Percentiles rank a stretch among this genome's conserved stretches.
Evolutionary conservation across 2,797 vertebrate species (phyloP).

Genomic region (Paramormyrops hopkinsi): DNA sequence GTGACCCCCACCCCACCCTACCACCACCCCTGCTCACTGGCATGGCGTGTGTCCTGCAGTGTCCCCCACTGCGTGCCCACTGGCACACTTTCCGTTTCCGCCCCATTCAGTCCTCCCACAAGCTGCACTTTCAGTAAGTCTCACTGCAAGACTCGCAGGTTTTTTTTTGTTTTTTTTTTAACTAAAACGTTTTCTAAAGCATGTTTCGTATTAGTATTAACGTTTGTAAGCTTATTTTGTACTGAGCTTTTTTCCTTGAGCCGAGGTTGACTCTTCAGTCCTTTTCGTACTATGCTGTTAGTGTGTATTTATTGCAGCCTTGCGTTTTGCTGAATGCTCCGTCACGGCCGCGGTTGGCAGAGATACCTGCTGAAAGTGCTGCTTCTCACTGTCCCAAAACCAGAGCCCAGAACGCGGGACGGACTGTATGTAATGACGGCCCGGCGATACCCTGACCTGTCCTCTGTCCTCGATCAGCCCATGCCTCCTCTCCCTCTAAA

Average conservation of each 20-base stretch:
- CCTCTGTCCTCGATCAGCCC: conserved; percentile 29
- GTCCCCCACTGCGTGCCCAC: conserved; percentile 11
- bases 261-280: background rate
- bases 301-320: background rate
- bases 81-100: background rate
- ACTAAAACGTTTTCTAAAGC: conserved; percentile 32
- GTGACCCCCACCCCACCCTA: background rate
- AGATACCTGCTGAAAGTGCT: conserved; percentile 16
- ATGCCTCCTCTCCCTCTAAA: conserved; percentile 13
- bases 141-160: conserved; percentile 18
- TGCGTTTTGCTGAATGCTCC: background rate
- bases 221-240: conserved; percentile 29
- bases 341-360: background rate
- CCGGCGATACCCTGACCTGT: conserved; percentile 9
- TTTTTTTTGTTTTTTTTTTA: background rate
- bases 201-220: conserved; percentile 25
- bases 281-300: background rate
- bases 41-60: conserved; percentile 1
- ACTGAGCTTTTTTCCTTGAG: background rate
- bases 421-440: background rate
- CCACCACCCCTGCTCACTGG: conserved; percentile 13
- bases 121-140: conserved; percentile 33
- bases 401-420: background rate
- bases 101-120: conserved; percentile 27
- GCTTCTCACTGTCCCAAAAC: background rate